Evolutionary conservation across 1,140 invertebrate genomes (phyloP).

Genomic region (Ladona fulva): DNA sequence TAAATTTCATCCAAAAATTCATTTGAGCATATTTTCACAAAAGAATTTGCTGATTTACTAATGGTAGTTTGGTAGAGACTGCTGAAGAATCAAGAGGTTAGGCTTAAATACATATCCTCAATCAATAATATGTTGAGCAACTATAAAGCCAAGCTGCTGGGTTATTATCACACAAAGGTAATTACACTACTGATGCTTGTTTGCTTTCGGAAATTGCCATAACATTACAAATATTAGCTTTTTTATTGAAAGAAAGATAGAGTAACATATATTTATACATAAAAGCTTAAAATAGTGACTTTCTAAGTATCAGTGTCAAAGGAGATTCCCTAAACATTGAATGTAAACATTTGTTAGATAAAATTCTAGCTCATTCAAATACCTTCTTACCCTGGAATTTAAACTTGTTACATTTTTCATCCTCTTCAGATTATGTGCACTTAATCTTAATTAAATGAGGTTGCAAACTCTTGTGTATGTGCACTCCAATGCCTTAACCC

Average conservation of each 20-base stretch:
- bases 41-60: not conserved
- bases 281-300: not conserved
- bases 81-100: not conserved
- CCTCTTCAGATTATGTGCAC: not conserved
- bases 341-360: not conserved
- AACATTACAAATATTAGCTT: not conserved
- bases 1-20: not conserved
- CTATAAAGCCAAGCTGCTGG: not conserved
- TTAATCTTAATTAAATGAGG: not conserved
- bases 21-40: not conserved
- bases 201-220: not conserved
- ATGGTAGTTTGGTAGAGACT: not conserved
- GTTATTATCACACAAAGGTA: not conserved
- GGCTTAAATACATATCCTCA: not conserved
- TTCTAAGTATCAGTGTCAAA: not conserved
- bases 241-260: not conserved
- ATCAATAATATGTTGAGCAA: not conserved
- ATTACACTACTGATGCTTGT: not conserved
- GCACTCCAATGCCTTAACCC: not conserved
- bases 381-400: not conserved
- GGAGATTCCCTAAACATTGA: not conserved
- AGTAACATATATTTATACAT: constrained; percentile 4
- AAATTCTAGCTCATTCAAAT: not conserved
- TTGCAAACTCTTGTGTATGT: not conserved
- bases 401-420: not conserved